phyloP scores from a whole-genome alignment of 2,888 invertebrate species.

The Alitta virens region DNA sequence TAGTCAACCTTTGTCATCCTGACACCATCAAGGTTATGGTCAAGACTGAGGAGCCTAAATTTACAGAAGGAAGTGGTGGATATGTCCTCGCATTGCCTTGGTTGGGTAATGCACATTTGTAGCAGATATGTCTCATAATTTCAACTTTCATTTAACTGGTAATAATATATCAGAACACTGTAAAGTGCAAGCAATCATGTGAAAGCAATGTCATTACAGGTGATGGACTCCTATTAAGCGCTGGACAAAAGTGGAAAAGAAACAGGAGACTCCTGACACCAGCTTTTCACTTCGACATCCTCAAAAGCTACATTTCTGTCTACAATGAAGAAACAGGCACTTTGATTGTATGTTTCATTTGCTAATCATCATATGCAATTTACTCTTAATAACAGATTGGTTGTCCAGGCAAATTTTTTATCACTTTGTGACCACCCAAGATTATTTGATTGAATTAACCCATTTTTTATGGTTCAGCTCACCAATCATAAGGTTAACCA shows the following conservation, averaged over 20 bases:
- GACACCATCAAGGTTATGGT: conserved; percentile 37
- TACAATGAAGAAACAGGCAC: conserved; percentile 14
- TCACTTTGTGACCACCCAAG: too few relatives aligned
- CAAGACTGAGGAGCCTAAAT: conserved; percentile 30
- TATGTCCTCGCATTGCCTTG: not conserved
- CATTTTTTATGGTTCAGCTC: too few relatives aligned
- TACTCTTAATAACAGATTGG: too few relatives aligned
- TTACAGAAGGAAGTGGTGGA: not conserved
- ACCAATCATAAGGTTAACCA: too few relatives aligned
- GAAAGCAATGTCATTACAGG: too few relatives aligned
- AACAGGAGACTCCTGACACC: conserved; percentile 21
- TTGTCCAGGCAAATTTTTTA: too few relatives aligned
- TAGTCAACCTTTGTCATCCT: conserved; percentile 33
- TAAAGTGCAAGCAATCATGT: too few relatives aligned
- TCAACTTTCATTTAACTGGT: not conserved
- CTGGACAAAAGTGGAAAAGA: conserved; percentile 17
- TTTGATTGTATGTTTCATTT: conserved; percentile 11
- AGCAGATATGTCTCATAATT: not conserved
- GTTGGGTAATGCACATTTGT: not conserved
- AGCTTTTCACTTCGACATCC: conserved; percentile 22
- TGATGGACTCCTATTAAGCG: conserved; percentile 18
- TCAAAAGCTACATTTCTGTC: conserved; percentile 18
- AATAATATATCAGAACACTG: too few relatives aligned
- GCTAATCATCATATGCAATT: too few relatives aligned
- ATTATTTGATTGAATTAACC: too few relatives aligned